These are phyloP conservation scores for Papilio polytes DNA, from an alignment of 1,140 invertebrate species.

Conservation along the genomic window DNA sequence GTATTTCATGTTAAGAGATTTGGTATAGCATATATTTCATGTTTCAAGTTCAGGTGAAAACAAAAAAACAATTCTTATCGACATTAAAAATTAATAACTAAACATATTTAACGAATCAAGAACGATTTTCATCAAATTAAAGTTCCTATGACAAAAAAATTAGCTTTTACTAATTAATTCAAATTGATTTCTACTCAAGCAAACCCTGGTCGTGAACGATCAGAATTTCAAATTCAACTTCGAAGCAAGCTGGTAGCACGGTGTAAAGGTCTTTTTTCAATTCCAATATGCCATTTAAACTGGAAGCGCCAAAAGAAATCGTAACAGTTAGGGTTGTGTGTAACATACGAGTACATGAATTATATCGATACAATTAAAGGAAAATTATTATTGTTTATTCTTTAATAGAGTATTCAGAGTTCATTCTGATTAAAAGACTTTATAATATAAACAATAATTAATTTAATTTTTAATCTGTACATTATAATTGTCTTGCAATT, in stretches of 20 bases:
- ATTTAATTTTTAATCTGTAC: background rate
- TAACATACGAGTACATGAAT: background rate
- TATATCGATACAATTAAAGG: background rate
- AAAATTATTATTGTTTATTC: too few relatives aligned
- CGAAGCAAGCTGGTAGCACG: conserved; percentile 71
- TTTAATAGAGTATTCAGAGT: too few relatives aligned
- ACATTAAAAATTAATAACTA: background rate
- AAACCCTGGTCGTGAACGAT: conserved; percentile 72
- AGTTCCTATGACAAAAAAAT: conserved; percentile 72
- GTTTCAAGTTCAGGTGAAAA: background rate
- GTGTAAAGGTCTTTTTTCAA: conserved; percentile 82
- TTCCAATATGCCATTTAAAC: conserved; percentile 82
- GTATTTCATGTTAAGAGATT: too few relatives aligned
- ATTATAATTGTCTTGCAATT: background rate
- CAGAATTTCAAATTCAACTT: conserved; percentile 81
- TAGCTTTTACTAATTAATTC: conserved; percentile 66
- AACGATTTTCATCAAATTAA: conserved; percentile 77
- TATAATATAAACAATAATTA: background rate
- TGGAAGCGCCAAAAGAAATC: conserved; percentile 80
- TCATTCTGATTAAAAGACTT: too few relatives aligned
- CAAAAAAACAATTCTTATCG: background rate
- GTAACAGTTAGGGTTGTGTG: conserved; percentile 51
- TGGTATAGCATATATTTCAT: too few relatives aligned
- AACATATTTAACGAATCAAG: conserved; percentile 42
- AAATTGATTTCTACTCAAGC: conserved; percentile 80